Evolutionary conservation across 2,888 invertebrate species (phyloP), one percentile per base, ranked within the genome.

Genomic region (Acanthococcus lagerstroemiae): DNA sequence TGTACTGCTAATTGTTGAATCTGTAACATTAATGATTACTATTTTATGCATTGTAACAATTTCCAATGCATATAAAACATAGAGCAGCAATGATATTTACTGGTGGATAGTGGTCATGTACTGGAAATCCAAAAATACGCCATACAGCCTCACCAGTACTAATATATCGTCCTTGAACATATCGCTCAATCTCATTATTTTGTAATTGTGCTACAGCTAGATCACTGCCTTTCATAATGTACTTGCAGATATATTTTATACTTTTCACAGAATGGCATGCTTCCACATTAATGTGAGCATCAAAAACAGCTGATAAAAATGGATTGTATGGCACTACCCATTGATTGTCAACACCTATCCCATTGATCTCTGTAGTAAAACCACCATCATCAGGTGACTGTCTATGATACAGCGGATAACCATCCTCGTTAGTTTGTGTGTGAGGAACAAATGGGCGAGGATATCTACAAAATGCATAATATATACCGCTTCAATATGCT

Each of bases 211-310:
- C n/a, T 1, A 21, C 3, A 66, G 55, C 70, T 69, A 65, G 57
- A 66, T 70, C 69, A 48, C 61, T 70, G 24, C 69, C 70, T 69
- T 72, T 71, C 24, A 67, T 67, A 12, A 75, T 68, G 66, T 74
- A 74, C 55, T 75, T 75, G 69, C 74, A 75, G 68, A 76, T 72
- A 67, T 75, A 76, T 72, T 76, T 76, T 19, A 76, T 75, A 6
- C 72, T 69, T 65, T 76, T 74, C 0, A 78, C 75, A 0, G 76
- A 77, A 70, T 72, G 73, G 68, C 77, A 78, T 63, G 58, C 73
- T 66, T 76, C 76, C 12, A 77, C 74, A 69, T 77, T 77, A n/a
- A 73, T 72, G 65, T 75, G 74, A 4, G 73, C 71, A 27, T 75
- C 70, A 48, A 69, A 71, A 15, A 56, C 70, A 22, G 72, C 68